These are phyloP conservation scores for Meteorus colon DNA, from an alignment of 2,888 invertebrate genomes.

Conservation along the genomic window DNA sequence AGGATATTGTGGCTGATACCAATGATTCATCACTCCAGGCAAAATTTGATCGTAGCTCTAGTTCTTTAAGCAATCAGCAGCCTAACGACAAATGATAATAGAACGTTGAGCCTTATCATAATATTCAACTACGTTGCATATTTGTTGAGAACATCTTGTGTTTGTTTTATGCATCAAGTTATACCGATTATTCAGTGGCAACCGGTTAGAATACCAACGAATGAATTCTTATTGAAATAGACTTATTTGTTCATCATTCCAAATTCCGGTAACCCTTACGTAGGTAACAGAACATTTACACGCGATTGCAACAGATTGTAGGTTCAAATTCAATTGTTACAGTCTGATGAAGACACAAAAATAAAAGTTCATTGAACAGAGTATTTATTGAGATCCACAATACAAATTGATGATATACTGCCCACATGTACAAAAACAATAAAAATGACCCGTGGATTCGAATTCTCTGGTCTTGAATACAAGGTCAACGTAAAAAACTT, in stretches of 20 bases:
- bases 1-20: constrained; percentile 23
- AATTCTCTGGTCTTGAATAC: neutral
- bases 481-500: neutral
- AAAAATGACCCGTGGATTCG: neutral
- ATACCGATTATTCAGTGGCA: neutral
- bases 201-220: no score
- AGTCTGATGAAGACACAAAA: neutral
- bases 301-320: neutral
- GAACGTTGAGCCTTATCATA: neutral
- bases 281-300: neutral
- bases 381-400: neutral
- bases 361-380: neutral
- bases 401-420: neutral
- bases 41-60: constrained; percentile 66
- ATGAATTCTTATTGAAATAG: no score
- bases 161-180: neutral
- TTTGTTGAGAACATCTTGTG: neutral
- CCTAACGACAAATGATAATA: constrained; percentile 60
- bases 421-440: neutral
- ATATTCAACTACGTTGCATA: neutral
- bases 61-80: constrained; percentile 63
- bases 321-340: neutral
- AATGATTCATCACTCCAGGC: constrained; percentile 55
- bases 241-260: neutral
- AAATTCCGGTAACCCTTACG: neutral